Percentiles rank a stretch among this genome's conserved stretches.
phyloP scores from a whole-genome alignment of 2,113 vertebrate species.

The Grallaria varia region DNA sequence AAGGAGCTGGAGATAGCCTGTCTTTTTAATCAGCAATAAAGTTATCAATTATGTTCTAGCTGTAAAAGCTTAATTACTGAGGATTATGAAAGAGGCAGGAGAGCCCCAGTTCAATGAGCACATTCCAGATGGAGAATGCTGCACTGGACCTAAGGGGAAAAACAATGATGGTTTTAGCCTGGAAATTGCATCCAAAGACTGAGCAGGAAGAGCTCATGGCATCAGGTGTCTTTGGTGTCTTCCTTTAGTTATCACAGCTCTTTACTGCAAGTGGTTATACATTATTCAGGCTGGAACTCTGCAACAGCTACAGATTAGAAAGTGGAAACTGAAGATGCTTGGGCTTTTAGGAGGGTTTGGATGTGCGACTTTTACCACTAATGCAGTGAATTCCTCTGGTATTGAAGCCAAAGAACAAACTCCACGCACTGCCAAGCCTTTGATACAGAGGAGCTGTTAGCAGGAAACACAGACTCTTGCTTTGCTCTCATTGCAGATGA shows the following conservation, averaged over 20 bases:
- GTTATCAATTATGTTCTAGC: slow-evolving; percentile 47
- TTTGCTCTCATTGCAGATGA: background rate
- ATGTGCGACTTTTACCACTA: background rate
- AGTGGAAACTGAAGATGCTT: background rate
- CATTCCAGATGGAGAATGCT: slow-evolving; percentile 22
- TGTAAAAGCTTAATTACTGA: slow-evolving; percentile 49
- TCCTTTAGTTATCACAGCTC: background rate
- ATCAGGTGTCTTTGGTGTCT: background rate
- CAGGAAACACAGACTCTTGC: background rate
- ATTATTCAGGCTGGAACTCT: background rate
- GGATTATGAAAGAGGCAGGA: slow-evolving; percentile 35
- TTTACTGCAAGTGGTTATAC: background rate
- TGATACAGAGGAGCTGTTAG: background rate
- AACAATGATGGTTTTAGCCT: background rate
- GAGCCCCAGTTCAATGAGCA: background rate
- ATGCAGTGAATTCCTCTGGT: background rate
- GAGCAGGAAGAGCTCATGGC: background rate
- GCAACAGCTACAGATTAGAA: background rate
- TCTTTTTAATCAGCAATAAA: slow-evolving; percentile 35
- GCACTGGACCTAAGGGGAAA: background rate
- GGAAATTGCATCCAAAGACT: background rate
- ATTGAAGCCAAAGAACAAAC: background rate
- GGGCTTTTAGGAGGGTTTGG: background rate
- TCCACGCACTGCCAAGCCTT: background rate
- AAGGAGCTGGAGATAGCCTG: background rate